Conservation (phyloP, 2,888 invertebrate genomes). For the Lasioglossum zephyrum region DNA sequence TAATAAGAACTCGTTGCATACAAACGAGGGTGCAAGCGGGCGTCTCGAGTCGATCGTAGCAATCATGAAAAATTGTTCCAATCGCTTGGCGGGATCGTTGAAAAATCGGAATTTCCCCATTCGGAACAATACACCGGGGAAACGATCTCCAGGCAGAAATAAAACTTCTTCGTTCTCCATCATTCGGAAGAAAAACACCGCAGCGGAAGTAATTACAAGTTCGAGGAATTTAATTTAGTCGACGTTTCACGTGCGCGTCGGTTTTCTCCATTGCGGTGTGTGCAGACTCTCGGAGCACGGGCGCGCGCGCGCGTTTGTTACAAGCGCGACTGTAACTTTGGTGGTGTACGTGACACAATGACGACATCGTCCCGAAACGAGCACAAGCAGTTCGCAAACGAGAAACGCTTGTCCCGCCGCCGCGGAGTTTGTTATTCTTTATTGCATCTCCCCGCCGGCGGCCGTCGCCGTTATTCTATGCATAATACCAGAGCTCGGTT, state of each 20-base stretch:
- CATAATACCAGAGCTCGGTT: background rate
- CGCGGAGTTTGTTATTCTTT: slow-evolving; percentile 13
- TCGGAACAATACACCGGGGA: slow-evolving; percentile 8
- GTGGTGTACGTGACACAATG: slow-evolving; percentile 17
- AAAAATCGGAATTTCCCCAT: slow-evolving; percentile 26
- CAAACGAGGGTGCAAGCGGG: background rate
- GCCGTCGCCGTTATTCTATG: background rate
- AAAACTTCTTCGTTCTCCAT: slow-evolving; percentile 18
- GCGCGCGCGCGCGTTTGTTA: background rate
- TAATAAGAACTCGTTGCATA: background rate
- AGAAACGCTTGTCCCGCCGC: slow-evolving; percentile 14
- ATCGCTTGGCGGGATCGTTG: background rate
- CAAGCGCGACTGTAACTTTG: slow-evolving; percentile 22
- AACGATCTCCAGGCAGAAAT: slow-evolving; percentile 15
- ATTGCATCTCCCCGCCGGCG: background rate
- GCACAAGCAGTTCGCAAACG: slow-evolving; percentile 24
- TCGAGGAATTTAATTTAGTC: slow-evolving; percentile 58
- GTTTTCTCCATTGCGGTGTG: background rate
- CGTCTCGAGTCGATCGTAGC: background rate
- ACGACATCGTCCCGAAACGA: slow-evolving; percentile 32
- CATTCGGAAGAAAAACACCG: slow-evolving; percentile 51
- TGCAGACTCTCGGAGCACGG: background rate
- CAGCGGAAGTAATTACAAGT: slow-evolving; percentile 54
- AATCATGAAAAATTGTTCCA: background rate
- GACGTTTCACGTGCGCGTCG: slow-evolving; percentile 20